phyloP scores from a whole-genome alignment of 2,888 invertebrate species.

The Melangyna quadrimaculata region DNA sequence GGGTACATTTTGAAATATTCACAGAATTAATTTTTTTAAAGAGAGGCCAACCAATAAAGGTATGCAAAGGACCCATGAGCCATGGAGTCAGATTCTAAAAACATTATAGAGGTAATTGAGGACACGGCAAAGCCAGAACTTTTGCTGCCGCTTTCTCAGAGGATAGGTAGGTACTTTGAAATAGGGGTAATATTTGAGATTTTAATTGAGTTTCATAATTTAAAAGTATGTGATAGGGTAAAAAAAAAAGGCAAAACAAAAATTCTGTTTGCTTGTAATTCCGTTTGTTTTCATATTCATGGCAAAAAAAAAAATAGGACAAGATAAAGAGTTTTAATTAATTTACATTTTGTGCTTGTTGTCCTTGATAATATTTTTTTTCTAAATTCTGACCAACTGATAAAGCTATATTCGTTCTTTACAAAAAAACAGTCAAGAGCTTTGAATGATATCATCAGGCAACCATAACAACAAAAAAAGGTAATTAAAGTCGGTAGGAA shows the following conservation, averaged over 20 bases:
- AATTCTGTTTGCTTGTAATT: slow-evolving; percentile 3
- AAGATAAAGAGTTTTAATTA: slow-evolving; percentile 15
- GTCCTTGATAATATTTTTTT: not conserved
- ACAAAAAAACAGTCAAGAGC: not conserved
- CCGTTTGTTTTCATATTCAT: not conserved
- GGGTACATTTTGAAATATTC: not conserved
- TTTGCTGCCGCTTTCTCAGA: not conserved
- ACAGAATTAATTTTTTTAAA: not conserved
- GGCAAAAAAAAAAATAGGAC: not conserved
- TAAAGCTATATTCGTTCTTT: not conserved
- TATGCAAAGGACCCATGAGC: not conserved
- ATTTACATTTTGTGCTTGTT: not conserved
- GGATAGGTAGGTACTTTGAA: too few species aligned
- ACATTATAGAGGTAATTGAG: too few species aligned
- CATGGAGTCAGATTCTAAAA: too few species aligned
- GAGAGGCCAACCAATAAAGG: not conserved
- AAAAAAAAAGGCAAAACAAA: not conserved
- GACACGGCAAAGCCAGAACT: not conserved
- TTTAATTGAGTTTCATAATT: slow-evolving; percentile 28
- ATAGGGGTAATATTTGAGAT: slow-evolving; percentile 1
- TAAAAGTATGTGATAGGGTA: not conserved
- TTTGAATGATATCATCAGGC: not conserved
- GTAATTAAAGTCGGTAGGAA: not conserved
- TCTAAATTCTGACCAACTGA: not conserved
- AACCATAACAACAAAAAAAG: not conserved